Evolutionary conservation across 2,113 vertebrate genomes (phyloP), one percentile per base, ranked within the genome.

Genomic region (Salvelinus fontinalis): DNA sequence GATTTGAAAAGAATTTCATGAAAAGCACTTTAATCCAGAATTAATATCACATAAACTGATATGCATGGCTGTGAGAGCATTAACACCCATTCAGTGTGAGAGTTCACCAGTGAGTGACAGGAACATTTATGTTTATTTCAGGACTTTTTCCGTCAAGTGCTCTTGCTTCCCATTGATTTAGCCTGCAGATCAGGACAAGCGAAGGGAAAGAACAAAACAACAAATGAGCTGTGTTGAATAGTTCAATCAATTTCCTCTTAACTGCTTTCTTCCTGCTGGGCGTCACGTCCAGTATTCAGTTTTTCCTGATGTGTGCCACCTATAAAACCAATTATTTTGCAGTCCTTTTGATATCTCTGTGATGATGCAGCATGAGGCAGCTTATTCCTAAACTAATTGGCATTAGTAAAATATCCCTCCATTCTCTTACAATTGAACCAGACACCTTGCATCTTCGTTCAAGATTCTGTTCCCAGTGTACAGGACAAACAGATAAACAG

Each of bases 111-210:
- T 44, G 39, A 44, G 8, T 44, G 39, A 44, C 39, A 11, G 9
- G 39, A 12, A 44, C 39, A 44, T 44, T 44, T 44, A 44, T 44
- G 39, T 44, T 44, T 44, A 44, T 44, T 44, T 44, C 39, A 12
- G 39, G 9, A 44, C 39, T 2, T 9, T 9, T 11, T 44, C 39
- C 39, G 9, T 11, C 39, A 44, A 44, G 39, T 44, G 7, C 39
- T 9, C 39, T 44, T 44, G 39, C 39, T 76, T 76, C n/a, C 54
- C 39, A 73, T 73, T 71, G 64, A 78, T 78, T 73, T 72, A 70
- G 70, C 72, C 60, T 68, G 67, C 72, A 48, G 54, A 27, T 27
- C 39, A 78, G 70, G 76, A 66, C 76, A 44, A 67, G 48, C 31
- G 44, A 26, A n/a, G n/a, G 71, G 54, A 69, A 67, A 44, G 39